phyloP scores from a whole-genome alignment of 2,888 invertebrate genomes.

The Dasypolia templi region DNA sequence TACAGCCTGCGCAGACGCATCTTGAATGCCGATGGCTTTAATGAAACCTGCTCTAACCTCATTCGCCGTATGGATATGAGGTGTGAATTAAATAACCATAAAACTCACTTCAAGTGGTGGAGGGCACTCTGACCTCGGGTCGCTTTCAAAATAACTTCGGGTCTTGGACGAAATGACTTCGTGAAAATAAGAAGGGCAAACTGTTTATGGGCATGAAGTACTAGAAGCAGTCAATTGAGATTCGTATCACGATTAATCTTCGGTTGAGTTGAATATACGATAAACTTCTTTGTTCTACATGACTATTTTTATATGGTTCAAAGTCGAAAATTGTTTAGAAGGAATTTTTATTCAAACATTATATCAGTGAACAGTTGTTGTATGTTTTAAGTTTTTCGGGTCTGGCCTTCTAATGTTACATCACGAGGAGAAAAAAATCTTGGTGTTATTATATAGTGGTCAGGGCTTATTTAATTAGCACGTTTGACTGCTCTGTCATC shows the following conservation, averaged over 20 bases:
- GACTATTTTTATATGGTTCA: background rate
- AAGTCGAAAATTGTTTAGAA: background rate
- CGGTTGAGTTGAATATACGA: background rate
- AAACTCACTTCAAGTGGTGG: constrained; percentile 61
- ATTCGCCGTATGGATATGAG: constrained; percentile 70
- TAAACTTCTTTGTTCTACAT: constrained; percentile 32
- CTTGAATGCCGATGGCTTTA: constrained; percentile 75
- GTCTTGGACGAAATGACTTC: constrained; percentile 42
- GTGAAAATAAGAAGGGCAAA: constrained; percentile 46
- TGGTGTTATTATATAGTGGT: constrained; percentile 2
- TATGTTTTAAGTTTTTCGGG: background rate
- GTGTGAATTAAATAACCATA: constrained; percentile 68
- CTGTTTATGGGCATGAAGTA: constrained; percentile 9
- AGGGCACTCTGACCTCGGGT: constrained; percentile 63
- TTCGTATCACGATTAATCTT: constrained; percentile 32
- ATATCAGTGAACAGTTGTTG: background rate
- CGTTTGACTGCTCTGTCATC: background rate
- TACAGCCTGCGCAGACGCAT: constrained; percentile 70
- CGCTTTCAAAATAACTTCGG: constrained; percentile 54
- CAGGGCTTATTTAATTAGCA: constrained; percentile 25
- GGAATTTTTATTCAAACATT: background rate
- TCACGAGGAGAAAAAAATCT: background rate
- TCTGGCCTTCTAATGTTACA: constrained; percentile 6
- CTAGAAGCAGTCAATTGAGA: constrained; percentile 2
- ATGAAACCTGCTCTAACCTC: constrained; percentile 65